Conservation (phyloP, 2,113 vertebrate species). For the Melierax canorus region DNA sequence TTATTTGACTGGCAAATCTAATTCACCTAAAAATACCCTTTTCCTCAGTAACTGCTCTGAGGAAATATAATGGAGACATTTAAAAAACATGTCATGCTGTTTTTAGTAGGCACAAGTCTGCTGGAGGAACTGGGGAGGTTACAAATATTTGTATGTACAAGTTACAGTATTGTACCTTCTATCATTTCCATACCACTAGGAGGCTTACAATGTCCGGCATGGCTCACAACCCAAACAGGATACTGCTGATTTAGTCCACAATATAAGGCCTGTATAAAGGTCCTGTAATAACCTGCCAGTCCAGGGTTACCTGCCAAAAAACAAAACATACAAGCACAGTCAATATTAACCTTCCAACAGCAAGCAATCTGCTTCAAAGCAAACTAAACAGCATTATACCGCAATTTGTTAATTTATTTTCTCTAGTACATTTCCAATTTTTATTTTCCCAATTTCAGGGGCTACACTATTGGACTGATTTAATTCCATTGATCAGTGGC, state of each 20-base stretch:
- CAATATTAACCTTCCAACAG: not conserved
- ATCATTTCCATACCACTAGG: constrained; percentile 84
- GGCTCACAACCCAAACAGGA: constrained; percentile 90
- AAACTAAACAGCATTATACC: not conserved
- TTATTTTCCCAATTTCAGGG: not conserved
- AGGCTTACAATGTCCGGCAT: constrained; percentile 85
- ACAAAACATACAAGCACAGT: not conserved
- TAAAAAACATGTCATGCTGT: not conserved
- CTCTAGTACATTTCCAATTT: not conserved
- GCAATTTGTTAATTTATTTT: not conserved
- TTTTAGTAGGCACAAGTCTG: not conserved
- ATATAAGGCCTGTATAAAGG: constrained; percentile 85
- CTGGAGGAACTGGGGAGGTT: not conserved
- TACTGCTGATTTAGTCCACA: constrained; percentile 69
- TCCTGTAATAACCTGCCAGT: constrained; percentile 83
- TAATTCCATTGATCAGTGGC: not conserved
- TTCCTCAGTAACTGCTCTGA: not conserved
- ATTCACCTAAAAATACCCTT: not conserved
- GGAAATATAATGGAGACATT: not conserved
- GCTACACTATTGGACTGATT: not conserved
- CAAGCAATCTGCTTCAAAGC: not conserved
- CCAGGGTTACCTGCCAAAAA: constrained; percentile 90
- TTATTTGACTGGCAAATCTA: not conserved
- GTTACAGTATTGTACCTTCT: constrained; percentile 72
- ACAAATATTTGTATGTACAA: not conserved